These are phyloP conservation scores for Ligdia adustata DNA, from an alignment of 2,888 invertebrate species.

Conservation along the genomic window DNA sequence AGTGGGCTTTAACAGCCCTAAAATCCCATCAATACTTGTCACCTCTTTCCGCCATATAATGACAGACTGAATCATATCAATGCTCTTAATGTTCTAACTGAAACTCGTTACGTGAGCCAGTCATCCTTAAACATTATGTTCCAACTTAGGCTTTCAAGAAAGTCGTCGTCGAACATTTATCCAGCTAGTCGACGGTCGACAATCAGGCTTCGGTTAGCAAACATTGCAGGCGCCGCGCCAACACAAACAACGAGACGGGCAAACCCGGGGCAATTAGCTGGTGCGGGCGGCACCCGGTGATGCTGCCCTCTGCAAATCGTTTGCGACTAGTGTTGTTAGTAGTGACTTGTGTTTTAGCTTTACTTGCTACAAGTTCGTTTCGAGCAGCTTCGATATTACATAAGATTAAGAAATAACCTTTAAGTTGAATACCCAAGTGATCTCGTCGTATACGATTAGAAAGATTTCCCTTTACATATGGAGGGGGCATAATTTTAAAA, in stretches of 20 bases:
- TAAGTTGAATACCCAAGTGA: too few relatives aligned
- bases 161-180: slow-evolving; percentile 19
- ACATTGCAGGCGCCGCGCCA: slow-evolving; percentile 60
- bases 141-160: slow-evolving; percentile 1
- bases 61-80: too few relatives aligned
- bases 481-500: too few relatives aligned
- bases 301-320: slow-evolving; percentile 33
- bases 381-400: too few relatives aligned
- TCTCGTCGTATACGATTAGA: too few relatives aligned
- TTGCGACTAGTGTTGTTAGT: not conserved
- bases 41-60: too few relatives aligned
- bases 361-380: too few relatives aligned
- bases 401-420: too few relatives aligned
- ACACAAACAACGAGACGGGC: slow-evolving; percentile 53
- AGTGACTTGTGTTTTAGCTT: not conserved
- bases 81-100: not conserved
- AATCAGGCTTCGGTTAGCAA: slow-evolving; percentile 55
- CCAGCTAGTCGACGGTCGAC: slow-evolving; percentile 48
- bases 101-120: not conserved
- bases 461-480: too few relatives aligned
- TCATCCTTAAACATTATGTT: not conserved
- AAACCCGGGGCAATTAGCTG: slow-evolving; percentile 59
- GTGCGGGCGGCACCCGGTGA: slow-evolving; percentile 35
- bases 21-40: not conserved
- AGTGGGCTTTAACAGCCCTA: not conserved